Evolutionary conservation across 2,797 vertebrate genomes (phyloP).

Genomic region (Taeniopygia guttata): DNA sequence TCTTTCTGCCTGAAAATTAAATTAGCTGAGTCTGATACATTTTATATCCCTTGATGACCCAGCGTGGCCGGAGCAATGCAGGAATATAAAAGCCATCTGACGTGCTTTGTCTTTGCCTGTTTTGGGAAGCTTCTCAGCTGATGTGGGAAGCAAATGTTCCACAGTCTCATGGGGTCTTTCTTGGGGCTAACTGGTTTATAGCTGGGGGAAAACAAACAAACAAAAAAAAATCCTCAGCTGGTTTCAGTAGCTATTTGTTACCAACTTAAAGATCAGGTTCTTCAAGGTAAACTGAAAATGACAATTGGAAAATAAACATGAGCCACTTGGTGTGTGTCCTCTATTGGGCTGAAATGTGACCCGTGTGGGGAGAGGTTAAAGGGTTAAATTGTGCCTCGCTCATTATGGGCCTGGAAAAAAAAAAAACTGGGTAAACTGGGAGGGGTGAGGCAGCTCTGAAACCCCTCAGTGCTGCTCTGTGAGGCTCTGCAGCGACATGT

Average conservation of each 20-base stretch:
- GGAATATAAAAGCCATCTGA: constrained; percentile 20
- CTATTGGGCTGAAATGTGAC: constrained; percentile 42
- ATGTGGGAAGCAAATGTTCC: constrained; percentile 24
- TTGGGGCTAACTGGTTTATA: not conserved
- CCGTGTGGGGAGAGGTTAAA: constrained; percentile 22
- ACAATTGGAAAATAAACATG: constrained; percentile 59
- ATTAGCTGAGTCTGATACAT: not conserved
- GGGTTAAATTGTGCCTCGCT: constrained; percentile 47
- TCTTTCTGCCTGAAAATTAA: constrained; percentile 31
- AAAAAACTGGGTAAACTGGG: not conserved
- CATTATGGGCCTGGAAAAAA: not conserved
- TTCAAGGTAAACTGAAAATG: constrained; percentile 62
- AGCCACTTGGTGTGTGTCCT: constrained; percentile 41
- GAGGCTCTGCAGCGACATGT: not conserved
- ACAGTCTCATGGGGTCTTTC: not conserved
- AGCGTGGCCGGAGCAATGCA: not conserved
- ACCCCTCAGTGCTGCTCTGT: not conserved
- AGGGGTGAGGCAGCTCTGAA: not conserved
- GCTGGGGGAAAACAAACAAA: not conserved
- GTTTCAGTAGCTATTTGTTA: constrained; percentile 61
- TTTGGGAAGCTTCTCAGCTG: constrained; percentile 33
- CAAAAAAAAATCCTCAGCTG: not conserved
- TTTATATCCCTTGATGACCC: constrained; percentile 13
- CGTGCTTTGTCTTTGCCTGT: not conserved
- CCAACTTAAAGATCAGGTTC: constrained; percentile 54